These are phyloP conservation scores for Bellardia bayeri DNA, from an alignment of 2,888 invertebrate species.

Conservation along the genomic window DNA sequence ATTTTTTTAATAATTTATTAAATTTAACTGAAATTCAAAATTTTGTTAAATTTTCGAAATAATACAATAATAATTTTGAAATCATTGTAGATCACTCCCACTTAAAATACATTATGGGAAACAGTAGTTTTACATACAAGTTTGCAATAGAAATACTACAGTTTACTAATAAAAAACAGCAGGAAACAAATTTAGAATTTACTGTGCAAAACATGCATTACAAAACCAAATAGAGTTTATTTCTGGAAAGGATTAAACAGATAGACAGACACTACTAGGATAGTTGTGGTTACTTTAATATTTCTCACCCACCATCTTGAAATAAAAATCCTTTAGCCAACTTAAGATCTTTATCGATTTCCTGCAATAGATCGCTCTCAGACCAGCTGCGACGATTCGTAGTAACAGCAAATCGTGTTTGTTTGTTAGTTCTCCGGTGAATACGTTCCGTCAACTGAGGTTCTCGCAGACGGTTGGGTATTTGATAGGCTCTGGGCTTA, in stretches of 20 bases:
- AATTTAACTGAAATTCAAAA: too few species aligned
- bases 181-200: slow-evolving; percentile 11
- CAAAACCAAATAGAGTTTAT: neutral
- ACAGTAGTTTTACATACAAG: neutral
- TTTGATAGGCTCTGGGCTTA: slow-evolving; percentile 50
- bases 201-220: slow-evolving; percentile 31
- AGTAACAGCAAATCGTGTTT: slow-evolving; percentile 81
- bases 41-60: too few species aligned
- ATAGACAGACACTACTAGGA: slow-evolving; percentile 42
- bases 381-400: slow-evolving; percentile 84
- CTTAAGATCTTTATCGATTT: slow-evolving; percentile 86
- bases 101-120: neutral
- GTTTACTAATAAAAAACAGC: slow-evolving; percentile 3
- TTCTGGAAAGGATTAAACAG: neutral
- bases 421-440: slow-evolving; percentile 77
- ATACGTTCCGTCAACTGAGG: slow-evolving; percentile 45
- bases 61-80: neutral
- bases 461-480: slow-evolving; percentile 24
- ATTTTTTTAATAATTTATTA: too few species aligned
- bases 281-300: neutral
- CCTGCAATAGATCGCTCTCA: slow-evolving; percentile 86
- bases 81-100: neutral
- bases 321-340: slow-evolving; percentile 88
- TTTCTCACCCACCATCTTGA: slow-evolving; percentile 82
- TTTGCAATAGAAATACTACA: neutral